These are phyloP conservation scores for Acinonyx jubatus DNA, from an alignment of 2,113 vertebrate species.

Conservation along the genomic window DNA sequence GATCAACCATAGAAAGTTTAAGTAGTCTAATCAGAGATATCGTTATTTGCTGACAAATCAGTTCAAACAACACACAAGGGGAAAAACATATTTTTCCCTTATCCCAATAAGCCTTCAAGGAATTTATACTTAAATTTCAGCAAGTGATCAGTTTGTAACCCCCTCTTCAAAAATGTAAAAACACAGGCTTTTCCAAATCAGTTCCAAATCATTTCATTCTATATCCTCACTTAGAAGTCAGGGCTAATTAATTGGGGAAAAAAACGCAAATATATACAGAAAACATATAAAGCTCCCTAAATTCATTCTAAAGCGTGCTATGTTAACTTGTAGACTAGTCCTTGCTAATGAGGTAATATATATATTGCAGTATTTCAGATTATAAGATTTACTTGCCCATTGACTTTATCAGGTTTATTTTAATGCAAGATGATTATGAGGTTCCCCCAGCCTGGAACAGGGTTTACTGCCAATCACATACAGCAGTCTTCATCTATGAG, in stretches of 20 bases:
- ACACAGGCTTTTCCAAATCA: not conserved
- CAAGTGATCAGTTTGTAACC: not conserved
- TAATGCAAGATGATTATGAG: not conserved
- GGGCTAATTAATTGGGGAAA: not conserved
- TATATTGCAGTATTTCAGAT: not conserved
- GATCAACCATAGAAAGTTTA: not conserved
- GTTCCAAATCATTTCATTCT: slow-evolving; percentile 7
- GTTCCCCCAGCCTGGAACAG: not conserved
- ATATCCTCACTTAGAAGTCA: not conserved
- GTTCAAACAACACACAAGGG: not conserved
- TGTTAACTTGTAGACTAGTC: not conserved
- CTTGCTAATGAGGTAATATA: not conserved
- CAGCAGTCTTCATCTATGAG: not conserved
- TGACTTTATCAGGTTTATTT: not conserved
- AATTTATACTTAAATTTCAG: slow-evolving; percentile 6
- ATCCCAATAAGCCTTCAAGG: not conserved
- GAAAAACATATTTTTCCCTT: not conserved
- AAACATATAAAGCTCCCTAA: not conserved
- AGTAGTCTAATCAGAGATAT: not conserved
- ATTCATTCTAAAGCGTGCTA: not conserved
- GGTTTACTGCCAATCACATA: not conserved
- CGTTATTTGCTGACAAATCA: not conserved
- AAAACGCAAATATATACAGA: not conserved
- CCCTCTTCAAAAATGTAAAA: not conserved
- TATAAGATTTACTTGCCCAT: not conserved